phyloP scores from a whole-genome alignment of 1,140 invertebrate species.

The Plectrocnemia conspersa region DNA sequence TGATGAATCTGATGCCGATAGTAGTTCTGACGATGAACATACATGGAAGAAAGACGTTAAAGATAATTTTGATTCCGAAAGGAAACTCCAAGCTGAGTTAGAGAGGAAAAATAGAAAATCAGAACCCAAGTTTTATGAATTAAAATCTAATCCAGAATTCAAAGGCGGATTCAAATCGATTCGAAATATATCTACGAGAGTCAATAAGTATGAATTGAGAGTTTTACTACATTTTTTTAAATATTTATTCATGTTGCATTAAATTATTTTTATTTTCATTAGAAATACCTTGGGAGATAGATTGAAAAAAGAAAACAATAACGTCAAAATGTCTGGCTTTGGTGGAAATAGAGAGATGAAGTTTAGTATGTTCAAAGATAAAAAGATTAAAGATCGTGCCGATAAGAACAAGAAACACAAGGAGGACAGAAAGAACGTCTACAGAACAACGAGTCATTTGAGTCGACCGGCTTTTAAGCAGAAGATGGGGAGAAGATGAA shows the following conservation, averaged over 20 bases:
- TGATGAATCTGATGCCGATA: slow-evolving; percentile 40
- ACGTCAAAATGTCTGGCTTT: slow-evolving; percentile 55
- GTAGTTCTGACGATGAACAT: slow-evolving; percentile 71
- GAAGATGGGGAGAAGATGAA: slow-evolving; percentile 17
- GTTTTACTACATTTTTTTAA: slow-evolving; percentile 14
- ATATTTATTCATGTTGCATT: not conserved
- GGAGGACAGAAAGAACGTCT: slow-evolving; percentile 65
- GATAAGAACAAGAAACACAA: slow-evolving; percentile 61
- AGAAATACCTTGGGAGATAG: slow-evolving; percentile 69
- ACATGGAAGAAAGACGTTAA: slow-evolving; percentile 75
- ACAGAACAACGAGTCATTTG: slow-evolving; percentile 58
- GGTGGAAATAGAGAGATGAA: slow-evolving; percentile 74
- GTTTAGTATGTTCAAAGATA: slow-evolving; percentile 55
- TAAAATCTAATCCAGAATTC: slow-evolving; percentile 60
- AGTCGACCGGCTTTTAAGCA: slow-evolving; percentile 33
- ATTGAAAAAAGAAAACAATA: slow-evolving; percentile 54
- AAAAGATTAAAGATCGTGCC: slow-evolving; percentile 49
- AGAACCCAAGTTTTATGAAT: slow-evolving; percentile 59
- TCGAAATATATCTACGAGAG: slow-evolving; percentile 43
- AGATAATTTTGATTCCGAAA: slow-evolving; percentile 58
- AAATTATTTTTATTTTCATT: slow-evolving; percentile 22
- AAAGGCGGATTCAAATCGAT: slow-evolving; percentile 48
- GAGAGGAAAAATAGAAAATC: slow-evolving; percentile 40
- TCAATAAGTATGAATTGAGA: slow-evolving; percentile 47
- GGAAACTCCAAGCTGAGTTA: slow-evolving; percentile 47